Base-by-base conservation (phyloP, 2,113 vertebrate genomes). In the Melanotaenia duboulayi region DNA sequence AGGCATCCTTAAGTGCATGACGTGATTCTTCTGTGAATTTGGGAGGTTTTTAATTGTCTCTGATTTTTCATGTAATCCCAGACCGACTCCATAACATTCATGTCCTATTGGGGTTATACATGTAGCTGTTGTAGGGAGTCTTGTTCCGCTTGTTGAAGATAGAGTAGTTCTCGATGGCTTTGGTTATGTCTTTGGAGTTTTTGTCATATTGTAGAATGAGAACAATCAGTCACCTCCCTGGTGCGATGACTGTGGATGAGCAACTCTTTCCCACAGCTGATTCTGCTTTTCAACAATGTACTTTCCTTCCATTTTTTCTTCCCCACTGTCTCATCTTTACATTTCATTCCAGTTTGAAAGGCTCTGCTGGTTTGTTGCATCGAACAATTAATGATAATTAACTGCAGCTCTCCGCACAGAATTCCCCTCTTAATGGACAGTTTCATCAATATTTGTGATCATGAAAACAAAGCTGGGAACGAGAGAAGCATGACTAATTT, bases 391-490 rank as follows among this genome's bases (percentile, higher is more conserved):
- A 78, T 80, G 67, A 64, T 59, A 73, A 85, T 83, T 74, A 10
- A 16, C 65, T 48, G 55, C 80, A 63, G 42, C 59, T 39, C 37
- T 63, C 55, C 7, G 3, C 73, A 65, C 57, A 60, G 42, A 78
- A 87, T 83, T 78, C 55, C 60, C 20, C 7, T 83, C 67, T 69
- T 61, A 48, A 79, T 48, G 69, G 74, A 65, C 57, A 76, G 74
- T 83, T 80, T 60, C 65, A 71, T 81, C 69, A 72, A 81, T 73
- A 68, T 71, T 66, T 85, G 65, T 59, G 52, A 72, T 74, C 61
- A 71, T 80, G 59, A 67, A 76, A 74, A 71, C 54, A 78, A 76
- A 71, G 28, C 49, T 32, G 17, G 52, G 42, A 77, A 59, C 51
- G 54, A 61, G 63, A 42, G 64, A 66, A 76, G 78, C 48, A 40